Percentiles rank a stretch among this genome's conserved stretches.
Conservation (phyloP, 2,797 vertebrate species). For the Tragopan temminckii region DNA sequence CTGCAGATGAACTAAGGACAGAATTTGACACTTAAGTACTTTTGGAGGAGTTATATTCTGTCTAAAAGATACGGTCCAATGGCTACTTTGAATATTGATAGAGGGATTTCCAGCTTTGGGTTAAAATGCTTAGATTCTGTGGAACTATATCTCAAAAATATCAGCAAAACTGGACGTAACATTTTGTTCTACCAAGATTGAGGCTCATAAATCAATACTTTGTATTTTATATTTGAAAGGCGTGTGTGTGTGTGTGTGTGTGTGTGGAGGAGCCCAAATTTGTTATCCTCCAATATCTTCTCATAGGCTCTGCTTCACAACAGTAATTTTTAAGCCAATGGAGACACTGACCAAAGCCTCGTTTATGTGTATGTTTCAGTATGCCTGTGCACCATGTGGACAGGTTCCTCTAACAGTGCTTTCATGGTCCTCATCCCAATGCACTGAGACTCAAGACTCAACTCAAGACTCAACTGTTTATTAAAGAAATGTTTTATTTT, state of each 20-base stretch:
- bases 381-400: background rate
- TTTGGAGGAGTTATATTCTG: background rate
- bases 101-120: background rate
- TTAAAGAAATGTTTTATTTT: background rate
- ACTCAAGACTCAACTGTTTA: background rate
- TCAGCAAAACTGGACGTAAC: background rate
- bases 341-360: background rate
- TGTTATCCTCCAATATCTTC: fast-evolving
- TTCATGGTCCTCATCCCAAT: background rate
- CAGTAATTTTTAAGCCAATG: background rate
- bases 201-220: background rate
- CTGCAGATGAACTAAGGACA: background rate
- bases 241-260: too few relatives aligned
- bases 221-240: background rate
- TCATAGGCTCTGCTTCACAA: background rate
- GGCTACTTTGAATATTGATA: background rate
- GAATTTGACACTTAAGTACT: background rate
- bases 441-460: background rate
- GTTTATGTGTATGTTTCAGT: fast-evolving
- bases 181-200: background rate
- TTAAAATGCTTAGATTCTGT: background rate
- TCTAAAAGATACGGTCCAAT: background rate
- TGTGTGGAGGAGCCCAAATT: background rate
- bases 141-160: background rate
- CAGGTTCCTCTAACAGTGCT: background rate